A percentile compares a stretch with the other conserved stretches of the same genome.
These are phyloP conservation scores for Lithodes maja DNA, from an alignment of 2,888 invertebrate species.

Conservation along the genomic window DNA sequence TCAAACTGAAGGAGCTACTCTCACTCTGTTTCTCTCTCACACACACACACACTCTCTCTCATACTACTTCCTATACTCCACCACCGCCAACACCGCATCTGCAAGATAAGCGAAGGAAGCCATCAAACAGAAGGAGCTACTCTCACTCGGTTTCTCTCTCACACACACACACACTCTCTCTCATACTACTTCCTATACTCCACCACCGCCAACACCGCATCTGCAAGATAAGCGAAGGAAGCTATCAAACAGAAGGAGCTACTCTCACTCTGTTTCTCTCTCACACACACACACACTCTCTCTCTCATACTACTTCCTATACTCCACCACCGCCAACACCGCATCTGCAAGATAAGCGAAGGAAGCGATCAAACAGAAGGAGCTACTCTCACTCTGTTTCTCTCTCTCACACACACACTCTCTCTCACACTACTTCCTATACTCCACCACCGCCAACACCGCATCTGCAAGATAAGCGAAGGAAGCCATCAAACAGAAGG, in stretches of 20 bases:
- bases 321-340: background rate
- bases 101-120: too few relatives aligned
- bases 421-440: conserved; percentile 4
- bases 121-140: too few relatives aligned
- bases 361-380: background rate
- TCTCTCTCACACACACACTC: background rate
- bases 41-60: conserved; percentile 21
- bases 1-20: background rate
- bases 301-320: background rate
- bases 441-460: background rate
- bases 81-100: too few relatives aligned
- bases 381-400: background rate
- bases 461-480: background rate
- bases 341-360: background rate
- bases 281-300: background rate
- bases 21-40: conserved; percentile 12
- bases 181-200: too few relatives aligned
- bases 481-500: background rate
- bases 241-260: background rate
- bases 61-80: too few relatives aligned
- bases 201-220: too few relatives aligned
- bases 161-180: too few relatives aligned
- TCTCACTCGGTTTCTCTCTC: too few relatives aligned
- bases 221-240: too few relatives aligned
- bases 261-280: background rate